A percentile compares a stretch with the other conserved stretches of the same genome.
Evolutionary conservation across 1,140 invertebrate species (phyloP).

Genomic region (Aphaenogaster ashmeadi): DNA sequence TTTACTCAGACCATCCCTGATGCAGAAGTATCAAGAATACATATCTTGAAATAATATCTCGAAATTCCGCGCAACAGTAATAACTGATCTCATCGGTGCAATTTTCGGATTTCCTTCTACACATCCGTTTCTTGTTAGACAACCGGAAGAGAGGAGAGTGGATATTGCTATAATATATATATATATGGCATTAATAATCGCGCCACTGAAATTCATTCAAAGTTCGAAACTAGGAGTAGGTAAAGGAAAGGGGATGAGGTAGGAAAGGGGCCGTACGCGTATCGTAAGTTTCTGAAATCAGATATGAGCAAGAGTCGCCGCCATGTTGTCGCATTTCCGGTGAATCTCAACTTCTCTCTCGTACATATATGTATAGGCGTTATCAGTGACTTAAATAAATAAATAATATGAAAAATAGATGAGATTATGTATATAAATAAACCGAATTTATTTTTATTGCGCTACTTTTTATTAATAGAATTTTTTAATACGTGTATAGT

Average conservation of each 20-base stretch:
- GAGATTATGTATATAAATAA: not conserved
- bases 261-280: not conserved
- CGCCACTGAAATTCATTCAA: conserved; percentile 59
- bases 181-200: conserved; percentile 67
- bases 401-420: not conserved
- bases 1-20: not conserved
- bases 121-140: conserved; percentile 70
- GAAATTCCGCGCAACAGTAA: conserved; percentile 43
- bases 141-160: not conserved
- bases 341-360: conserved; percentile 25
- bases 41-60: conserved; percentile 15
- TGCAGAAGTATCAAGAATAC: not conserved
- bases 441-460: not conserved
- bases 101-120: conserved; percentile 69
- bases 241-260: not conserved
- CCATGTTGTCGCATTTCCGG: conserved; percentile 23
- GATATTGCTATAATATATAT: conserved; percentile 47
- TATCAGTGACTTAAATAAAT: conserved; percentile 9
- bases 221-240: conserved; percentile 53
- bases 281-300: conserved; percentile 64
- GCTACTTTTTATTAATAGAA: conserved; percentile 13
- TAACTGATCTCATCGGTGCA: conserved; percentile 56
- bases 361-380: not conserved
- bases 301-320: conserved; percentile 33
- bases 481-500: not conserved